Evolutionary conservation across 1,140 invertebrate genomes (phyloP).

Genomic region (Drosophila paulistorum): DNA sequence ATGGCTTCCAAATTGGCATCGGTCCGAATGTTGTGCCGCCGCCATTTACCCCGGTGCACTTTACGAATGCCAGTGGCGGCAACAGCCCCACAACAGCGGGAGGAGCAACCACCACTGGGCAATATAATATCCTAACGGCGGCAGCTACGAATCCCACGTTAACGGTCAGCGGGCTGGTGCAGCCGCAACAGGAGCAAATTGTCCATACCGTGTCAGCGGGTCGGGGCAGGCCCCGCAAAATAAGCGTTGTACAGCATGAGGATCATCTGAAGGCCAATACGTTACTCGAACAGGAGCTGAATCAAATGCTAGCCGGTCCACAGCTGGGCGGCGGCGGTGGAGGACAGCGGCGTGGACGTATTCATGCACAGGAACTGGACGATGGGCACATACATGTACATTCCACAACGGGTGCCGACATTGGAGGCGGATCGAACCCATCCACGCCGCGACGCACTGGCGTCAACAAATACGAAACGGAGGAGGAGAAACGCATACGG

Average conservation of each 20-base stretch:
- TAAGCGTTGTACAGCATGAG: conserved; percentile 42
- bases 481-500: conserved; percentile 76
- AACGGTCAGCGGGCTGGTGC: conserved; percentile 42
- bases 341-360: conserved; percentile 43
- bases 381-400: conserved; percentile 63
- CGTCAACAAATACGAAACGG: conserved; percentile 74
- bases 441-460: conserved; percentile 59
- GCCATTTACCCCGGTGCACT: conserved; percentile 79
- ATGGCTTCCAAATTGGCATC: conserved; percentile 80
- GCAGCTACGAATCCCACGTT: conserved; percentile 57
- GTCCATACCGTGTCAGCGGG: conserved; percentile 68
- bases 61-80: conserved; percentile 62
- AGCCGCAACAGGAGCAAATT: conserved; percentile 38
- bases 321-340: conserved; percentile 35
- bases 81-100: conserved; percentile 49
- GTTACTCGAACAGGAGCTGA: conserved; percentile 75
- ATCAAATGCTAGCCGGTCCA: conserved; percentile 74
- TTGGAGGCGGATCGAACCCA: conserved; percentile 21
- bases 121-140: conserved; percentile 66
- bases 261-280: conserved; percentile 72
- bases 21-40: conserved; percentile 78
- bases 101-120: conserved; percentile 26
- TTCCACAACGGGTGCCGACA: conserved; percentile 70
- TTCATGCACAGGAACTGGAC: conserved; percentile 48
- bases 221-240: conserved; percentile 74